Evolutionary conservation across 64 coral and sea anemone genomes (phyloP).

Genomic region (Catalaphyllia jardinei): DNA sequence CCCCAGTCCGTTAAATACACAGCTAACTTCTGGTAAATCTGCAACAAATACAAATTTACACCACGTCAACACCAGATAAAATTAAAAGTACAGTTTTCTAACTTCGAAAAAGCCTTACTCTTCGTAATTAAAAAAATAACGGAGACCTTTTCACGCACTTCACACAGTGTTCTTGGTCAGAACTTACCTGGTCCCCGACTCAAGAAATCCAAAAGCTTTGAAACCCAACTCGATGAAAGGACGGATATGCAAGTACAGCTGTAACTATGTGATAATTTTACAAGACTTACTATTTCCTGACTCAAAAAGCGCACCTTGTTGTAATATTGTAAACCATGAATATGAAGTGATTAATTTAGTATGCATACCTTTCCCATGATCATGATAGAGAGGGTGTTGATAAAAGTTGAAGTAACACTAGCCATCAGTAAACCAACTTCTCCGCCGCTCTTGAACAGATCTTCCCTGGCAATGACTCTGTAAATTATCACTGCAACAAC

Average conservation of each 20-base stretch:
- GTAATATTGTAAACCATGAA: not conserved
- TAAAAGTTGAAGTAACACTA: slow-evolving; percentile 89
- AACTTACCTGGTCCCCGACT: no score
- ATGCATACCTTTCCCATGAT: slow-evolving; percentile 92
- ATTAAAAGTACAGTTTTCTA: no score
- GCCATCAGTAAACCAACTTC: slow-evolving; percentile 64
- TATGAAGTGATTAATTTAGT: not conserved
- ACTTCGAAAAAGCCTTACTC: no score
- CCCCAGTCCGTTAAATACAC: slow-evolving; percentile 90
- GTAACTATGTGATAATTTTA: no score
- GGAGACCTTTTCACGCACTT: no score
- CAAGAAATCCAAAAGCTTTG: no score
- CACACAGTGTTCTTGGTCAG: no score
- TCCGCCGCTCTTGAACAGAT: slow-evolving; percentile 76
- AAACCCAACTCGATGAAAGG: no score
- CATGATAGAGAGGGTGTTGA: slow-evolving; percentile 95
- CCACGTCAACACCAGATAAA: not conserved
- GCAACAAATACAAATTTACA: not conserved
- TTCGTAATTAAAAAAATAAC: no score
- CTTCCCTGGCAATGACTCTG: slow-evolving; percentile 84
- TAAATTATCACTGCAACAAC: slow-evolving; percentile 91
- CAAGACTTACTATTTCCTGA: not conserved
- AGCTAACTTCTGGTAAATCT: slow-evolving; percentile 90
- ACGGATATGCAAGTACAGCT: no score
- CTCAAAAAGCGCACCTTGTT: not conserved